Evolutionary conservation across 2,888 invertebrate genomes (phyloP), one percentile per base, ranked within the genome.

Genomic region (Limenitis camilla): DNA sequence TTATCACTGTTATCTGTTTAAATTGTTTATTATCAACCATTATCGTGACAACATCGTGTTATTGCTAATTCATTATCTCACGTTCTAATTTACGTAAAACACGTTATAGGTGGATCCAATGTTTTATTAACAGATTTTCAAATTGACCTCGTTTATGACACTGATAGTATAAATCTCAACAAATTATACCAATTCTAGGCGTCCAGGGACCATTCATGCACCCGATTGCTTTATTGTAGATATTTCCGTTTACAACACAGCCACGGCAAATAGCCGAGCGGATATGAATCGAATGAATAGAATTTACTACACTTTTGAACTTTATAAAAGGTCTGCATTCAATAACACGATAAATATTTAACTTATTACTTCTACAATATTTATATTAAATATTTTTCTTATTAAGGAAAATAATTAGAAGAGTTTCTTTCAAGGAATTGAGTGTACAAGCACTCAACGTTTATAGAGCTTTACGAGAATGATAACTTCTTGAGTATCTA

Each of bases 141-240:
- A 10, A n/a, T 36, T 36, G 35, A 36, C 40, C 9, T 40, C 40
- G 40, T 40, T 40, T n/a, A 19, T 19, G 19, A 10, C 35, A 10
- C 35, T 42, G 11, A 42, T 10, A 4, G 7, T 19, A 49, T 27
- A 49, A 38, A 31, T 10, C 32, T 41, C 39, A 31, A 44, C 40
- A 9, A 36, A 48, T 44, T 36, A 11, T 11, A 45, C 38, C 40
- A 7, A 46, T 45, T 36, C 43, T 42, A 8, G 9, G 10, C 50
- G 19, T 35, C 31, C 41, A n/a, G 43, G 45, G 40, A 46, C 35
- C 49, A 49, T 52, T 52, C 49, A 46, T 49, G 42, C 36, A 39
- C 38, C 40, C 42, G 49, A 55, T 55, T 55, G 49, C 45, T 49
- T 55, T 52, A 55, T 55, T 55, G 49, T 52, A 29, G 39, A 42